These are phyloP conservation scores for Pantelozetes paolii DNA, from an alignment of 2,888 invertebrate genomes.

Conservation along the genomic window DNA sequence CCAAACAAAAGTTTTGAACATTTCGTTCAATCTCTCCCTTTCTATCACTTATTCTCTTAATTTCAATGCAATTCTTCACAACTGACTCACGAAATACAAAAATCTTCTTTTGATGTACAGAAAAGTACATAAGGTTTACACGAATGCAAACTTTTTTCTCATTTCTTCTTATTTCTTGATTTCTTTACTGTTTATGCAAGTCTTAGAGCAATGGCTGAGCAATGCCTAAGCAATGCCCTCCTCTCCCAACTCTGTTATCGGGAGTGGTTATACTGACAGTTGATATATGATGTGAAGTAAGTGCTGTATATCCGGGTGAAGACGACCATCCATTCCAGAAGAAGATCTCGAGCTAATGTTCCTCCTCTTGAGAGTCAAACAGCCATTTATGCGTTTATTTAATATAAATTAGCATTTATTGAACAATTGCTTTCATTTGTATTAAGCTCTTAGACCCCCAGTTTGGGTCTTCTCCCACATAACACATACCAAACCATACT, in stretches of 20 bases:
- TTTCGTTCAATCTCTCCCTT: too few species aligned
- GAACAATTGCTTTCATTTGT: conserved; percentile 19
- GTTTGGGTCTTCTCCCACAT: conserved; percentile 14
- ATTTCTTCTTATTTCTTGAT: not conserved
- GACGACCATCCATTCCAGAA: conserved; percentile 23
- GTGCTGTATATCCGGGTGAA: conserved; percentile 29
- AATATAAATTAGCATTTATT: conserved; percentile 33
- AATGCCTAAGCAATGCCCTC: conserved; percentile 27
- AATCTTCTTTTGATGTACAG: not conserved
- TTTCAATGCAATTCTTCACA: not conserved
- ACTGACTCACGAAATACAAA: conserved; percentile 31
- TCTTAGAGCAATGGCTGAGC: not conserved
- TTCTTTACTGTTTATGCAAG: conserved; percentile 26
- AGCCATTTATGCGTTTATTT: conserved; percentile 35
- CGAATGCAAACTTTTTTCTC: conserved; percentile 12
- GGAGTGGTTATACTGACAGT: conserved; percentile 34
- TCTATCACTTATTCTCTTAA: not conserved
- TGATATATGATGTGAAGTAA: conserved; percentile 32
- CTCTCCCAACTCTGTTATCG: not conserved
- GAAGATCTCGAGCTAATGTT: conserved; percentile 24
- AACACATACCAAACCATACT: not conserved
- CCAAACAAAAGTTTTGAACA: not conserved
- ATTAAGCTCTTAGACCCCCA: not conserved
- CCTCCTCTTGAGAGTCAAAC: conserved; percentile 26
- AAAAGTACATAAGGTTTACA: conserved; percentile 21